A percentile compares a stretch with the other conserved stretches of the same genome.
Conservation (phyloP, 2,113 vertebrate species). For the Urocolius indicus region DNA sequence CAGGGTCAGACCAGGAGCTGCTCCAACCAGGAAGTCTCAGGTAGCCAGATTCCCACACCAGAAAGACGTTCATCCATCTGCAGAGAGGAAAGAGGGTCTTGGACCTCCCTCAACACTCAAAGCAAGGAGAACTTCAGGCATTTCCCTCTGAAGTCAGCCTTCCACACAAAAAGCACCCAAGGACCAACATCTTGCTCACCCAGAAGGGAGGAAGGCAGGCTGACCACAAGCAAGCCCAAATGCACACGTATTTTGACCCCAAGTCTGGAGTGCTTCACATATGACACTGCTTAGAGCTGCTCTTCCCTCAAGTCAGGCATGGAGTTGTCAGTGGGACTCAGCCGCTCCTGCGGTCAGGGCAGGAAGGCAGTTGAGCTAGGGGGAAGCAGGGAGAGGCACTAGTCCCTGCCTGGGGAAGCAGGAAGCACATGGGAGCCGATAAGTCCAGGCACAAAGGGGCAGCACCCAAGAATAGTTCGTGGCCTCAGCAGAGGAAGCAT, state of each 20-base stretch:
- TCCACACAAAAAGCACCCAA: rapidly evolving
- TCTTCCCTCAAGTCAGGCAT: neutral
- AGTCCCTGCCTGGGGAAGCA: neutral
- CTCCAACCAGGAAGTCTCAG: neutral
- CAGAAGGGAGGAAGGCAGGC: neutral
- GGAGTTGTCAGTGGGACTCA: rapidly evolving
- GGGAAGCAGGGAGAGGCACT: neutral
- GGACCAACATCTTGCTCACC: neutral
- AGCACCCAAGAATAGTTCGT: neutral
- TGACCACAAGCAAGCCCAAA: neutral
- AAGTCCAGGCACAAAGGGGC: neutral
- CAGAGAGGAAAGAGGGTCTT: neutral
- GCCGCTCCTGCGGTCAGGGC: neutral
- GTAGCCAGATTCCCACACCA: rapidly evolving
- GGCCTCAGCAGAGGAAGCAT: neutral
- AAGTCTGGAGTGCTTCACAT: rapidly evolving
- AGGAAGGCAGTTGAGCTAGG: neutral
- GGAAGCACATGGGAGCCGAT: slow-evolving; percentile 49
- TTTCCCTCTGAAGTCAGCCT: neutral
- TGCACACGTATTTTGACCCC: neutral
- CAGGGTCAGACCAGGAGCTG: neutral
- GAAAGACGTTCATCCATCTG: neutral
- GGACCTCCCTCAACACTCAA: neutral
- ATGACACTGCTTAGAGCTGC: neutral
- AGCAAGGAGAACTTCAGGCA: neutral